A percentile compares a stretch with the other conserved stretches of the same genome.
These are phyloP conservation scores for Platyrinchus mystaceus DNA, from an alignment of 2,797 vertebrate genomes.

Conservation along the genomic window DNA sequence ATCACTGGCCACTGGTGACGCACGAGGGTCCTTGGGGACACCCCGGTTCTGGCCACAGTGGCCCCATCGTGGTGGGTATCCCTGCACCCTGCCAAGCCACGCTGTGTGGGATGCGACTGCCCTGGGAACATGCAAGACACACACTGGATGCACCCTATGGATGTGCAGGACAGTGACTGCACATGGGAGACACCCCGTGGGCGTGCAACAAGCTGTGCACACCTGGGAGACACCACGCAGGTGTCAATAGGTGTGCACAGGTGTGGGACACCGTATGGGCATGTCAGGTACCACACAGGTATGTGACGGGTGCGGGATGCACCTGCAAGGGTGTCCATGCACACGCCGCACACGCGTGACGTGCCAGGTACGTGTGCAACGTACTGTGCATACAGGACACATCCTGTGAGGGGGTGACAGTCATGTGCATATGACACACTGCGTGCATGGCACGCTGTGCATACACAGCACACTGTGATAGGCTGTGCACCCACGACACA, in stretches of 20 bases:
- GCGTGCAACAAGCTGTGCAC: background rate
- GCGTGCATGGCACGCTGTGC: no score
- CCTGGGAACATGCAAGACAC: background rate
- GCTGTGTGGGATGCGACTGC: fast-evolving
- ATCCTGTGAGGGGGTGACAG: background rate
- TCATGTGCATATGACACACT: background rate
- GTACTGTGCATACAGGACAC: background rate
- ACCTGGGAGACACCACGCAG: background rate
- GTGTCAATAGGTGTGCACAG: background rate
- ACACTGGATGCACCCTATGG: background rate
- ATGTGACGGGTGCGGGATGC: fast-evolving
- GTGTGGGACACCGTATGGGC: fast-evolving
- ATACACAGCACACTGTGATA: no score
- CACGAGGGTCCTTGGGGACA: background rate
- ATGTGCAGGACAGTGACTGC: background rate
- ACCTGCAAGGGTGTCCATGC: background rate
- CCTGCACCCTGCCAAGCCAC: background rate
- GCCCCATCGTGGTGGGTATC: background rate
- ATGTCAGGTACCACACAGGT: fast-evolving
- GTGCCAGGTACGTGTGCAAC: fast-evolving
- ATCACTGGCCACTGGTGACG: background rate
- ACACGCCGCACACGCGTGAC: no score
- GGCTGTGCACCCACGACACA: no score
- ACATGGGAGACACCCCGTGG: background rate
- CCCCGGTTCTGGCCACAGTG: background rate